Base-by-base conservation (phyloP, 2,113 vertebrate species). In the Procavia capensis region DNA sequence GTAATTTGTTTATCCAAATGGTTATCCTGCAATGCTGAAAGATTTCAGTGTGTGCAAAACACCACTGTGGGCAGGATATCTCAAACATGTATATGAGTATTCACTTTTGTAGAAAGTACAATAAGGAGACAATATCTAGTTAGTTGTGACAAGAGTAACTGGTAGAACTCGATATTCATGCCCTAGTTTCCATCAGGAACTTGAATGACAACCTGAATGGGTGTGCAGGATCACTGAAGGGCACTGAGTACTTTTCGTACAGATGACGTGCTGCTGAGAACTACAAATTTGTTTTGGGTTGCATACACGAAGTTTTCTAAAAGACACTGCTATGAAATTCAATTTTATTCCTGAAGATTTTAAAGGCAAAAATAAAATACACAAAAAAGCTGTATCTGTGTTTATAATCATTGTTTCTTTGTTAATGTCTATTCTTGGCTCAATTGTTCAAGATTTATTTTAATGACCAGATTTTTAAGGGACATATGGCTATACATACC, bases 121-220 rank as follows among this genome's bases (percentile, higher is more conserved):
- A 93, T 84, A 93, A 90, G 13, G 36, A 95, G 39, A 61, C 45
- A 64, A 36, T 92, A 59, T 70, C 57, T 89, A 93, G 89, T 85
- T 93, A 89, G 17, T 95, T 57, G 72, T 72, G 70, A 91, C 45
- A 90, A 64, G 61, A 95, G 14, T 70, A 17, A 45, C 57, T 57
- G 66, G 70, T 68, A 79, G 7, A 76, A 24, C 22, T 84, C 86
- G 80, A 13, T 25, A 54, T 63, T 17, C 20, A 85, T 0, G 2
- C 31, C 36, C 59, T 5, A 70, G 43, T 70, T 82, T 84, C 85
- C 85, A 79, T 70, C 14, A 63, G 9, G 1, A 7, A 16, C 2
- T 72, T 92, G 16, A 66, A 45, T 19, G 2, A 70, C n/a, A 50
- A 79, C 27, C 47, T 47, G 27, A 83, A 72, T 79, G 57, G 20